phyloP scores from a whole-genome alignment of 2,888 invertebrate species.

The Dicranocentrus wangi region DNA sequence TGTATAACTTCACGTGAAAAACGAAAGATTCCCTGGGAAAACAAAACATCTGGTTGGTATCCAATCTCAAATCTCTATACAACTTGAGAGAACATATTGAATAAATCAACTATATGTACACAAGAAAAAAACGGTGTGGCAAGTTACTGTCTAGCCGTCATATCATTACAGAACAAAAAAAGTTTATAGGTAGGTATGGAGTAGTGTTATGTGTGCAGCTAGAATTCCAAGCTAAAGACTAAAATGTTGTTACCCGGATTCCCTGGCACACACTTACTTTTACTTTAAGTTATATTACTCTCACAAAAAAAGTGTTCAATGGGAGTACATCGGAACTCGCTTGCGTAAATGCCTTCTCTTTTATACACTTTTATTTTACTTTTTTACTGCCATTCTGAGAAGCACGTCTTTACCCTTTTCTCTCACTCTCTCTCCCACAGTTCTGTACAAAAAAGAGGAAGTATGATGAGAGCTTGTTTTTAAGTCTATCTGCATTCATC shows the following conservation, averaged over 20 bases:
- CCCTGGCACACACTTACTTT: no score
- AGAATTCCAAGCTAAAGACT: no score
- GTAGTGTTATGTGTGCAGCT: no score
- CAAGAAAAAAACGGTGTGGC: not conserved
- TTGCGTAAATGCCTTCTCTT: conserved; percentile 5
- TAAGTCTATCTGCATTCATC: conserved; percentile 7
- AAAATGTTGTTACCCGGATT: no score
- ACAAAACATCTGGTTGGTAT: not conserved
- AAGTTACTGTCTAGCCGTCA: not conserved
- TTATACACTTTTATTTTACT: conserved; percentile 18
- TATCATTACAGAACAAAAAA: conserved; percentile 6
- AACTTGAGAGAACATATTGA: no score
- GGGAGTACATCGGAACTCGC: conserved; percentile 10
- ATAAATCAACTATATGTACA: not conserved
- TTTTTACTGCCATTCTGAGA: conserved; percentile 5
- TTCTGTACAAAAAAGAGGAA: not conserved
- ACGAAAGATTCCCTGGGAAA: conserved; percentile 2
- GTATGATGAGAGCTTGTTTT: conserved; percentile 3
- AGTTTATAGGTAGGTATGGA: no score
- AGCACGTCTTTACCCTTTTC: not conserved
- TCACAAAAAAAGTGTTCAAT: not conserved
- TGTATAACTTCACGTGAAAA: conserved; percentile 5
- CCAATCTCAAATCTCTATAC: not conserved
- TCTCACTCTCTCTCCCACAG: not conserved
- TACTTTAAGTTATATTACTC: no score